Conservation (phyloP, 2,888 invertebrate genomes). For the Geotrupes spiniger region DNA sequence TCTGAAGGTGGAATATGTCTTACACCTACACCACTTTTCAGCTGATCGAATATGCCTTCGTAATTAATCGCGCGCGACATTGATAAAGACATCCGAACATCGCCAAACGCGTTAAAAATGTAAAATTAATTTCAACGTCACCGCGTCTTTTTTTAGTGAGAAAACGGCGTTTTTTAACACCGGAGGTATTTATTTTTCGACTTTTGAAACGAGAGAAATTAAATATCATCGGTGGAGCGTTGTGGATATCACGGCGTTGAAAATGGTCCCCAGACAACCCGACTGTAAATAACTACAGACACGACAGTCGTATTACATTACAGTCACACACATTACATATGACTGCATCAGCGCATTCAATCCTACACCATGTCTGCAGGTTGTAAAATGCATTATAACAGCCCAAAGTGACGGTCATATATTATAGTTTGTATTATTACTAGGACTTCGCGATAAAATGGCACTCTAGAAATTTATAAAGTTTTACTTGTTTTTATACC, state of each 20-base stretch:
- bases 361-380: slow-evolving; percentile 10
- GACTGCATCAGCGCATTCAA: slow-evolving; percentile 7
- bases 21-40: too few relatives aligned
- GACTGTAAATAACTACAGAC: slow-evolving; percentile 16
- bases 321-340: slow-evolving; percentile 15
- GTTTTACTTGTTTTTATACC: too few relatives aligned
- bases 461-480: too few relatives aligned
- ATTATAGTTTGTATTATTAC: slow-evolving; percentile 8
- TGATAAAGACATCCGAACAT: too few relatives aligned
- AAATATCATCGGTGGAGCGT: slow-evolving; percentile 3
- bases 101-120: too few relatives aligned
- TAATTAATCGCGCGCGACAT: too few relatives aligned
- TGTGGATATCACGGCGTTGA: slow-evolving; percentile 8
- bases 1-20: too few relatives aligned
- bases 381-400: slow-evolving; percentile 11
- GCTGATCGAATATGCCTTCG: too few relatives aligned
- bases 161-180: not conserved
- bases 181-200: not conserved
- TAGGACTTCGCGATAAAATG: too few relatives aligned
- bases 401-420: slow-evolving; percentile 7
- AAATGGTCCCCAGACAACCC: slow-evolving; percentile 10
- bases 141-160: too few relatives aligned
- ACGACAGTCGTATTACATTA: slow-evolving; percentile 19
- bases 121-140: too few relatives aligned
- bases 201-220: slow-evolving; percentile 4